phyloP scores from a whole-genome alignment of 2,888 invertebrate genomes.

The Opisthograptis luteolata region DNA sequence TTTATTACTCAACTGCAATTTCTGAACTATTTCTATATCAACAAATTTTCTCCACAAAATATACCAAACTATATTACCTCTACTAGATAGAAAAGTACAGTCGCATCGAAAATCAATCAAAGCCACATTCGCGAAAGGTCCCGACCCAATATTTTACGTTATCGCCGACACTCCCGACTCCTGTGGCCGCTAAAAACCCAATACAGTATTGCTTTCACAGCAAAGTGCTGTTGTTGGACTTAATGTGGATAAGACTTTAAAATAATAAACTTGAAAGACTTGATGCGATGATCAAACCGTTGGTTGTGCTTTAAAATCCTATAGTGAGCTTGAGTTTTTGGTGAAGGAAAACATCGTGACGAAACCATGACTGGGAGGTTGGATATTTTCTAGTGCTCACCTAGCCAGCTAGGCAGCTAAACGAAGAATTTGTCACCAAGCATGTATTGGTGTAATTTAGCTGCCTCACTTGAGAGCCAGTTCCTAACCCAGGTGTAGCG shows the following conservation, averaged over 20 bases:
- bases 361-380: no score
- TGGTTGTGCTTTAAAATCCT: no score
- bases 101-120: slow-evolving; percentile 65
- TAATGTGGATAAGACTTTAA: slow-evolving; percentile 49
- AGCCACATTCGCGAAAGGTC: slow-evolving; percentile 63
- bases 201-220: slow-evolving; percentile 84
- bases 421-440: no score
- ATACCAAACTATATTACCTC: slow-evolving; percentile 23
- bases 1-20: no score
- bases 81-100: slow-evolving; percentile 48
- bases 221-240: slow-evolving; percentile 57
- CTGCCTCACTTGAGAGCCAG: no score
- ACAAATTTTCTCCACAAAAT: not conserved
- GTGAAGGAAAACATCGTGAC: no score
- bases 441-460: no score
- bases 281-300: no score
- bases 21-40: not conserved
- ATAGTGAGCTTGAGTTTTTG: no score
- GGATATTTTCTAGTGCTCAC: no score
- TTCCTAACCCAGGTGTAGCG: no score
- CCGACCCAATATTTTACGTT: slow-evolving; percentile 75
- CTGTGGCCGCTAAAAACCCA: slow-evolving; percentile 78
- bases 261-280: not conserved
- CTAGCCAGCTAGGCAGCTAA: no score
- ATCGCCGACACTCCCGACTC: slow-evolving; percentile 52